These are phyloP conservation scores for Aphelenchoides bicaudatus DNA, from an alignment of 2,888 invertebrate species.

Conservation along the genomic window DNA sequence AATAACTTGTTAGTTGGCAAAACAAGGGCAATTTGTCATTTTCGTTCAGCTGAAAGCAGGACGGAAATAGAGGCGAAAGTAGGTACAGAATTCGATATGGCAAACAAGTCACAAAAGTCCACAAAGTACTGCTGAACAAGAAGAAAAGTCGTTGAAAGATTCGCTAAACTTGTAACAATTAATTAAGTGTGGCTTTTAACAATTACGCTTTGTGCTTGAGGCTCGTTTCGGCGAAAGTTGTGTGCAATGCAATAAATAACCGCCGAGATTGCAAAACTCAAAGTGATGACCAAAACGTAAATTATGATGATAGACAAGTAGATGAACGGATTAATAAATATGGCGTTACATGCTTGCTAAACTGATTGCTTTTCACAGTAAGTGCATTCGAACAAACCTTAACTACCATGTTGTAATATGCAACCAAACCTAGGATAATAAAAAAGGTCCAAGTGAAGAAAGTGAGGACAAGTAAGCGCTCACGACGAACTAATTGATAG, in stretches of 20 bases:
- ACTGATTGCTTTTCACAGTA: conserved; percentile 18
- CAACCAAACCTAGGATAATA: conserved; percentile 35
- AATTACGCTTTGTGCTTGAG: conserved; percentile 12
- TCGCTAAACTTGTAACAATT: conserved; percentile 39
- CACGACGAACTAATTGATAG: conserved; percentile 50
- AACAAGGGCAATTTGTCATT: conserved; percentile 18
- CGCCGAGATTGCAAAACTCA: conserved; percentile 51
- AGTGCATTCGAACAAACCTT: conserved; percentile 29
- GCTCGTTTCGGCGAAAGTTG: conserved; percentile 47
- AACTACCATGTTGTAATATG: conserved; percentile 43
- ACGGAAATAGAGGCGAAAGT: conserved; percentile 29
- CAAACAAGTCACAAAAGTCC: conserved; percentile 58
- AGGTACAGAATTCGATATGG: conserved; percentile 56
- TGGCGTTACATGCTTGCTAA: conserved; percentile 38
- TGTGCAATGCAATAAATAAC: conserved; percentile 57
- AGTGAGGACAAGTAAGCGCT: conserved; percentile 40
- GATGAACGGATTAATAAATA: conserved; percentile 30
- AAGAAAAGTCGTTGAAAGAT: conserved; percentile 58
- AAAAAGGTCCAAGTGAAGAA: conserved; percentile 45
- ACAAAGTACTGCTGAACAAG: conserved; percentile 56
- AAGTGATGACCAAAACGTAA: conserved; percentile 53
- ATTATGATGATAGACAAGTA: conserved; percentile 40
- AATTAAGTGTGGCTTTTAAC: background rate
- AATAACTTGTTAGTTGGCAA: conserved; percentile 32
- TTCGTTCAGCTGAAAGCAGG: conserved; percentile 16